Conservation (phyloP, 2,888 invertebrate species). For the Drosophila seclusa region DNA sequence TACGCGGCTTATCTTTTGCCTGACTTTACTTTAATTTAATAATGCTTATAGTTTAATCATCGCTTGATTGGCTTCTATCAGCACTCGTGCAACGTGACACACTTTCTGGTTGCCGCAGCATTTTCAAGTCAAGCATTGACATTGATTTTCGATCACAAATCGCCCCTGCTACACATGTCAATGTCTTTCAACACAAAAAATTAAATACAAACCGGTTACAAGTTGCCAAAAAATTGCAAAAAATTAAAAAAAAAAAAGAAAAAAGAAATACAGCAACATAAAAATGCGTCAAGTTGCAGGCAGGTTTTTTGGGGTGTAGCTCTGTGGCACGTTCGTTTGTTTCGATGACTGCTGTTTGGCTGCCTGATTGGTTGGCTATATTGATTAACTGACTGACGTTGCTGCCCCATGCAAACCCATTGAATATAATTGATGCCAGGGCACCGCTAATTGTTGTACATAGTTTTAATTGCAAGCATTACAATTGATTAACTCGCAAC, state of each 20-base stretch:
- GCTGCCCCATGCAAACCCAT: constrained; percentile 8
- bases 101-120: constrained; percentile 31
- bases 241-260: background rate
- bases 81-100: constrained; percentile 56
- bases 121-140: constrained; percentile 57
- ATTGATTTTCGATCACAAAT: constrained; percentile 66
- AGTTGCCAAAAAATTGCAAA: constrained; percentile 45
- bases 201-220: constrained; percentile 43
- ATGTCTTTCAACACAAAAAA: constrained; percentile 14
- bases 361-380: constrained; percentile 22
- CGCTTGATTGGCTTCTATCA: constrained; percentile 48
- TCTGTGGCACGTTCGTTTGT: constrained; percentile 40
- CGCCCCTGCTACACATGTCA: constrained; percentile 31
- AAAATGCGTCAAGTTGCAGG: constrained; percentile 40
- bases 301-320: constrained; percentile 25
- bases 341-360: background rate
- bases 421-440: constrained; percentile 16
- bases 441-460: constrained; percentile 39
- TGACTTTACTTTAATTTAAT: constrained; percentile 28
- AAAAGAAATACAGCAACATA: background rate
- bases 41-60: constrained; percentile 52
- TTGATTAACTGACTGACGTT: constrained; percentile 37
- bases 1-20: constrained; percentile 43
- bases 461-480: constrained; percentile 43
- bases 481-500: constrained; percentile 43